Evolutionary conservation across 2,113 vertebrate species (phyloP), one percentile per base, ranked within the genome.

Genomic region (Gallinago jamesoni): DNA sequence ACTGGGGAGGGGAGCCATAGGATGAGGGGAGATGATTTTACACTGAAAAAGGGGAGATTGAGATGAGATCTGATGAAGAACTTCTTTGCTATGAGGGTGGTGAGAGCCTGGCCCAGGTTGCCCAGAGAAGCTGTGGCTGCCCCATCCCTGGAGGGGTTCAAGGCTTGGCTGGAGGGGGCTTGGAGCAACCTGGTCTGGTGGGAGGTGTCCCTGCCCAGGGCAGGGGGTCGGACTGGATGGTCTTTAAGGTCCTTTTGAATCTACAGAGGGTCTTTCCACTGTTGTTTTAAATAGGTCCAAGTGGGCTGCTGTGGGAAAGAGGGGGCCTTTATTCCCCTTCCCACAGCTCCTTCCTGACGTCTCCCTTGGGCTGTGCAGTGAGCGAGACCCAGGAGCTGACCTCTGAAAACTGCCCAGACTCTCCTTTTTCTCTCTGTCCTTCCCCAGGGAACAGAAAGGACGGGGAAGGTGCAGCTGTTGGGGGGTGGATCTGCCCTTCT

Each of bases 401-500:
- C 23, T 23, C 48, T 18, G 56, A 50, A 33, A 56, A 21, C 4
- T 12, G 4, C 70, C 39, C 55, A 14, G 3, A 21, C 23, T 48
- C 9, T 75, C 35, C 55, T 15, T 27, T 35, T 56, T 6, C 21
- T 14, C 22, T n/a, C 6, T 62, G 12, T 8, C 23, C 62, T 56
- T n/a, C 50, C n/a, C 27, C 9, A 7, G 39, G 20, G 27, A 45
- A 10, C 0, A 0, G 14, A 18, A 76, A 33, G 30, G 30, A 7
- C 1, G 3, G 28, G 43, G 70, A 21, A 6, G 24, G 24, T 0
- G 0, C 19, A 15, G 28, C 33, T 27, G 56, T 1, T 4, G 24
- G 62, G 48, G 13, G n/a, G 28, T 12, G 6, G 28, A 37, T 28
- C 50, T 55, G 22, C 64, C 45, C 45, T 53, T 25, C 55, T 31